These are phyloP conservation scores for Colletes latitarsis DNA, from an alignment of 1,140 invertebrate genomes.

Conservation along the genomic window DNA sequence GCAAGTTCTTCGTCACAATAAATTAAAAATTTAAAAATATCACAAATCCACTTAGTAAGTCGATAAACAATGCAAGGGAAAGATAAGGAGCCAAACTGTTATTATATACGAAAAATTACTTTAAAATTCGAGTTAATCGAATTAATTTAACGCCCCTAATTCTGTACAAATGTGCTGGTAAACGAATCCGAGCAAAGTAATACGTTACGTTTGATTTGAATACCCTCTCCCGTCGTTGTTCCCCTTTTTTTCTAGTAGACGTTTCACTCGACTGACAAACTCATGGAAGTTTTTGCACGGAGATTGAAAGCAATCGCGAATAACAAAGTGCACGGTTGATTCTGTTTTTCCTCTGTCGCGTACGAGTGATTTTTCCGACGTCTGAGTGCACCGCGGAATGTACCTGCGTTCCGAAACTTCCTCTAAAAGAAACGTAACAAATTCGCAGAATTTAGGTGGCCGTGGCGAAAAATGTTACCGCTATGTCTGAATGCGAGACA, in stretches of 20 bases:
- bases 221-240: too few species aligned
- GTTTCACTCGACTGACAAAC: constrained; percentile 25
- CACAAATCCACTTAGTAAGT: too few species aligned
- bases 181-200: too few species aligned
- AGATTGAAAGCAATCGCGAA: constrained; percentile 27
- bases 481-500: background rate
- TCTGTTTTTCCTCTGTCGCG: constrained; percentile 1
- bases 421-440: constrained; percentile 25
- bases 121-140: too few species aligned
- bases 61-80: too few species aligned
- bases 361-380: constrained; percentile 35
- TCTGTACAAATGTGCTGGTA: too few species aligned
- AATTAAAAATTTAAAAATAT: too few species aligned
- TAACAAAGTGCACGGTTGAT: constrained; percentile 17
- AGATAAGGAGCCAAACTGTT: too few species aligned
- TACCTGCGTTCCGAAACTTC: constrained; percentile 2
- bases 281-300: constrained; percentile 12
- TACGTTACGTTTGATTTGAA: background rate
- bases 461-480: constrained; percentile 14
- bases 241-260: background rate
- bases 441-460: constrained; percentile 29
- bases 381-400: constrained; percentile 13
- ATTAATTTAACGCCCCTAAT: too few species aligned
- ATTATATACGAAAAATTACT: too few species aligned
- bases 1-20: too few species aligned